Conservation (phyloP, 2,888 invertebrate species). For the Drosophila kuntzei region DNA sequence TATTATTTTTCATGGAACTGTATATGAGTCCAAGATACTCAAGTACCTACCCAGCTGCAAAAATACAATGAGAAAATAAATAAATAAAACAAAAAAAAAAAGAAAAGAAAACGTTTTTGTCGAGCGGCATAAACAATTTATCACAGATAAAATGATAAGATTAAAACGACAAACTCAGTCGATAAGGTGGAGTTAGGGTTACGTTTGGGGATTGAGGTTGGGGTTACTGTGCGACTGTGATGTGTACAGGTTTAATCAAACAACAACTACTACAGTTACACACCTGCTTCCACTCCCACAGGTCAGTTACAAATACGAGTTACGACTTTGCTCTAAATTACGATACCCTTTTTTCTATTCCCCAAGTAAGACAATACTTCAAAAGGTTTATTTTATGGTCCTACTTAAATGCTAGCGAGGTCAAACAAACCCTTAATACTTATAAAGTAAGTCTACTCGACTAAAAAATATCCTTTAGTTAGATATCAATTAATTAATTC, state of each 20-base stretch:
- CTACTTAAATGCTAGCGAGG: neutral
- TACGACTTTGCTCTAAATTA: slow-evolving; percentile 21
- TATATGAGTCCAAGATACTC: slow-evolving; percentile 7
- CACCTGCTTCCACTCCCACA: slow-evolving; percentile 22
- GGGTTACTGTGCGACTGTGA: slow-evolving; percentile 7
- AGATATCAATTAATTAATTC: neutral
- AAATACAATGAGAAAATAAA: slow-evolving; percentile 17
- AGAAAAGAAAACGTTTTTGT: slow-evolving; percentile 13
- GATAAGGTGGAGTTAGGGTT: slow-evolving; percentile 13
- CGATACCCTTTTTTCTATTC: neutral
- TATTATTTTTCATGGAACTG: too few relatives aligned
- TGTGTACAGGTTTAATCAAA: slow-evolving; percentile 27
- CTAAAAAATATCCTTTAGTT: neutral
- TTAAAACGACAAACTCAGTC: slow-evolving; percentile 35
- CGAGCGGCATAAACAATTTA: slow-evolving; percentile 48
- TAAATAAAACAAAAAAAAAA: neutral
- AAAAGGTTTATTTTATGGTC: neutral
- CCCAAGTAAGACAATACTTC: neutral
- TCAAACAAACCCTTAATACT: neutral
- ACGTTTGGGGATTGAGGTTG: neutral
- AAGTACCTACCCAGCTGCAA: slow-evolving; percentile 17
- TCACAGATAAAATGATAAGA: slow-evolving; percentile 56
- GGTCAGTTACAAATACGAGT: slow-evolving; percentile 10
- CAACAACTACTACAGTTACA: slow-evolving; percentile 10
- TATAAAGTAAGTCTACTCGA: neutral